Evolutionary conservation across 2,888 invertebrate genomes (phyloP).

Genomic region (Limnephilus rhombicus): DNA sequence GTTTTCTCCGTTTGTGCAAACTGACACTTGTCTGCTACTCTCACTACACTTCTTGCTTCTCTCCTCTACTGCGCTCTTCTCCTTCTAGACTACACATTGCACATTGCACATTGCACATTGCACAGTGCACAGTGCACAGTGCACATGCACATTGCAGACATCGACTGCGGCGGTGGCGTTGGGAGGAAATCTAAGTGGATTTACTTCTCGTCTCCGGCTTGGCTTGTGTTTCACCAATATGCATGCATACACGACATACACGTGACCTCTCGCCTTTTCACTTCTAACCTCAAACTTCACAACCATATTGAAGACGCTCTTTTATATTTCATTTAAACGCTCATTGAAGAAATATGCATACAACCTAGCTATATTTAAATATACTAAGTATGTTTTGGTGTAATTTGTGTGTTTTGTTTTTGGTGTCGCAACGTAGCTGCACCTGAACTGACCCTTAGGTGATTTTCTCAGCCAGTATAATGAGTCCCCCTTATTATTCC

Average conservation of each 20-base stretch:
- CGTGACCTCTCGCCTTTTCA: neutral
- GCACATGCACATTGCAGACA: neutral
- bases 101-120: too few species aligned
- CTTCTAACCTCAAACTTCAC: neutral
- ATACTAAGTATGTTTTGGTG: neutral
- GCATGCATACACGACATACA: neutral
- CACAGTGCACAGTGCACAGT: neutral
- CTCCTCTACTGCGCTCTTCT: neutral
- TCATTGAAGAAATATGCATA: neutral
- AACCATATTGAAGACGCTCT: neutral
- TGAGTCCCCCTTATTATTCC: constrained; percentile 19
- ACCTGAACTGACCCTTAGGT: constrained; percentile 10
- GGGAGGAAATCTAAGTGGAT: constrained; percentile 20
- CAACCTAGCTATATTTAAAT: neutral
- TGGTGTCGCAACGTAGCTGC: neutral
- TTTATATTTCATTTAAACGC: neutral
- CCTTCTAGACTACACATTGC: neutral
- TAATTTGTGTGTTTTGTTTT: neutral
- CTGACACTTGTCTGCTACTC: constrained; percentile 30
- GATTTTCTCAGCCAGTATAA: constrained; percentile 32
- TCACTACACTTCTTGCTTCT: neutral
- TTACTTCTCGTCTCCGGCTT: constrained; percentile 12
- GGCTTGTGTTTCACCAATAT: constrained; percentile 18
- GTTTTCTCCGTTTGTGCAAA: constrained; percentile 49
- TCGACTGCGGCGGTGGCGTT: neutral